phyloP scores from a whole-genome alignment of 2,888 invertebrate species.

The Plagodis dolabraria region DNA sequence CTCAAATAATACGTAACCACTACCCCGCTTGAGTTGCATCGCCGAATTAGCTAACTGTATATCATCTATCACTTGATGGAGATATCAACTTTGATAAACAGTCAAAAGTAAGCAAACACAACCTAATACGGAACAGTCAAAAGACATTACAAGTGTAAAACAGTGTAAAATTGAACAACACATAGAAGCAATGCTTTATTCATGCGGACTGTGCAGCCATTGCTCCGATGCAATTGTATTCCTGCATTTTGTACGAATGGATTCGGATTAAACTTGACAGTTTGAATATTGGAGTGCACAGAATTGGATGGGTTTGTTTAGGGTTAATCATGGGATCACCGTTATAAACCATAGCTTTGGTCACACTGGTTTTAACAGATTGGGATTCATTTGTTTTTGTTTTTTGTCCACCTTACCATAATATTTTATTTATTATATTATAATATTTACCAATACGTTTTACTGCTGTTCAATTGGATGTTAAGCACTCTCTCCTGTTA shows the following conservation, averaged over 20 bases:
- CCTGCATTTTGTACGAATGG: conserved; percentile 55
- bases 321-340: conserved; percentile 7
- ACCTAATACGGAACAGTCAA: conserved; percentile 31
- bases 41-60: too few species aligned
- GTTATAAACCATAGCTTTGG: too few species aligned
- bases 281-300: conserved; percentile 45
- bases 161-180: conserved; percentile 70
- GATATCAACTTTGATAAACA: too few species aligned
- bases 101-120: too few species aligned
- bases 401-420: too few species aligned
- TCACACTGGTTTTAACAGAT: conserved; percentile 22
- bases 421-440: too few species aligned
- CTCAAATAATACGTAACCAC: too few species aligned
- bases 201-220: conserved; percentile 60
- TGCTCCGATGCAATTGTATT: conserved; percentile 62
- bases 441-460: too few species aligned
- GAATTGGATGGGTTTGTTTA: conserved; percentile 21
- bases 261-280: conserved; percentile 60
- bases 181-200: conserved; percentile 65
- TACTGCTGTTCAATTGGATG: too few species aligned
- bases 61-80: too few species aligned
- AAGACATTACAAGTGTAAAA: conserved; percentile 63
- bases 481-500: too few species aligned
- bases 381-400: neutral
- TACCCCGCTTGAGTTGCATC: too few species aligned